A percentile compares a stretch with the other conserved stretches of the same genome.
Conservation (phyloP, 2,113 vertebrate genomes). For the Formicarius rufipectus region DNA sequence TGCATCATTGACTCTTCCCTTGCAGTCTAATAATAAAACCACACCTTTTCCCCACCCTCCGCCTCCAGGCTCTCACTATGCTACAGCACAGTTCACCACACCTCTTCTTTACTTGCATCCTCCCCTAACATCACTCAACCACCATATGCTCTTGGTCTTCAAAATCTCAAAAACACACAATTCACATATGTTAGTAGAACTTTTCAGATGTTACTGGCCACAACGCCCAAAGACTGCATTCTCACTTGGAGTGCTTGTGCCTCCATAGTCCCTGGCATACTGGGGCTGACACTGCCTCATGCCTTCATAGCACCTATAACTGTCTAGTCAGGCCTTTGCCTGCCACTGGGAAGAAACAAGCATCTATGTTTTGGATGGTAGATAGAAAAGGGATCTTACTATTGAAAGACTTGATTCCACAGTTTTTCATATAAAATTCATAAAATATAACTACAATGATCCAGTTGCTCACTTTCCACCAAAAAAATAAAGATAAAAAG, state of each 20-base stretch:
- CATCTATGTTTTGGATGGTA: neutral
- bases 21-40: neutral
- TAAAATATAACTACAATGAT: neutral
- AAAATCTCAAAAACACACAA: neutral
- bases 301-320: neutral
- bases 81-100: neutral
- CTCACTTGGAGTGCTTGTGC: neutral
- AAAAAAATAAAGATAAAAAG: neutral
- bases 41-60: neutral
- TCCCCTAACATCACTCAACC: neutral
- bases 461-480: neutral
- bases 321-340: neutral
- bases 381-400: neutral
- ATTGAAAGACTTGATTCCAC: neutral
- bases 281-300: fast-evolving
- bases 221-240: neutral
- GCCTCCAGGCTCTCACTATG: neutral
- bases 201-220: neutral
- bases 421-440: neutral
- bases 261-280: neutral
- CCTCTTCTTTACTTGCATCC: neutral
- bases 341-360: neutral
- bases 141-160: neutral
- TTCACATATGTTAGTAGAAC: neutral
- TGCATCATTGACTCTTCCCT: neutral